Evolutionary conservation across 2,797 vertebrate species (phyloP), one percentile per base, ranked within the genome.

Genomic region (Thalassophryne amazonica): DNA sequence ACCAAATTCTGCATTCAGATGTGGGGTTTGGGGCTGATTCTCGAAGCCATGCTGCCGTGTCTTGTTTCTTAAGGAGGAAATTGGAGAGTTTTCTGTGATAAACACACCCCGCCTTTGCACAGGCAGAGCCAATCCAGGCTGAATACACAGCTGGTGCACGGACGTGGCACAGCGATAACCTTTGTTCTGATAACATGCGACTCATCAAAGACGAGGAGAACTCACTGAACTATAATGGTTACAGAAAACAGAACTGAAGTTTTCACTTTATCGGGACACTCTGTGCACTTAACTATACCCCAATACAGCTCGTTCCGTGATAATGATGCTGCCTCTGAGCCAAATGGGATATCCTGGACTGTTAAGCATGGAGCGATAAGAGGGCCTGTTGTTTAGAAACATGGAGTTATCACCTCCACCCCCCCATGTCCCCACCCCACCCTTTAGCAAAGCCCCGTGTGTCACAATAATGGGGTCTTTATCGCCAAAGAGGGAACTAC

Each of bases 341-440:
- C 41, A 54, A 47, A 36, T 55, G 52, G 59, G 72, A 83, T 66
- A 70, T 80, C 69, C 76, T 72, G 64, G 45, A 71, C 78, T 65
- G 69, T 77, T 69, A 78, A 67, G 22, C 49, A 30, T 2, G 33
- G 7, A 8, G 49, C 65, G 81, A 88, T 88, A 81, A 83, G 67
- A 53, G 39, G 6, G 45, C 41, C 32, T 30, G 76, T 69, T 83
- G 76, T 85, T 85, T 80, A 59, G 73, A 53, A 83, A 84, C 78
- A 77, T 45, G 57, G 41, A 65, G 49, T 72, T 73, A 75, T 78
- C 69, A 10, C 60, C 51, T 25, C 12, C 14, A 23, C 37, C 29
- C 24, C 11, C 38, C 25, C 23, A 50, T 41, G 31, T 31, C 12
- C 10, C 23, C 27, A 28, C 12, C 20, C 40, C 28, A 36, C 25